phyloP scores from a whole-genome alignment of 2,113 vertebrate species.

The Sakesphorus luctuosus region DNA sequence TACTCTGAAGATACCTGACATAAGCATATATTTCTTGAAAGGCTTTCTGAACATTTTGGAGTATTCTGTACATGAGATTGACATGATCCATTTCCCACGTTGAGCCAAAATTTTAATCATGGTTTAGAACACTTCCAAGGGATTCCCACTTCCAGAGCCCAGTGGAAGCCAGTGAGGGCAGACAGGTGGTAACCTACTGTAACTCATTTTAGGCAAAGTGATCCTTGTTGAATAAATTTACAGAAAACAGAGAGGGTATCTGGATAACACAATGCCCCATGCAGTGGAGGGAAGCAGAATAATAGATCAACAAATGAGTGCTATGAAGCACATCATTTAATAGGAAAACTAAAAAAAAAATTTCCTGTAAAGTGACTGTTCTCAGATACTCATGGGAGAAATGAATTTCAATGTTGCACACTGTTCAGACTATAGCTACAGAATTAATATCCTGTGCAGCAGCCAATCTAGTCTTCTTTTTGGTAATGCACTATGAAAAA shows the following conservation, averaged over 20 bases:
- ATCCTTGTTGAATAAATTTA: neutral
- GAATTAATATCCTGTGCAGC: neutral
- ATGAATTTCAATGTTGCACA: slow-evolving; percentile 1
- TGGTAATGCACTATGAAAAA: neutral
- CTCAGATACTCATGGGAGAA: neutral
- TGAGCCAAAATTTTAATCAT: neutral
- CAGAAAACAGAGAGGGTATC: neutral
- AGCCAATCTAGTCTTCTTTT: neutral
- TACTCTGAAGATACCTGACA: neutral
- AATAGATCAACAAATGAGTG: neutral
- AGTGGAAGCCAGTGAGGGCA: neutral
- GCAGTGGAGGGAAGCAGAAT: neutral
- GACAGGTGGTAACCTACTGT: fast-evolving
- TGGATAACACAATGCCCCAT: neutral
- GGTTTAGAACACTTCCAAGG: neutral
- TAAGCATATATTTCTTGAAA: neutral
- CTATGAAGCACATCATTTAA: neutral
- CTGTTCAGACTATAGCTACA: neutral
- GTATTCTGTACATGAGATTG: neutral
- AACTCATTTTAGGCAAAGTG: fast-evolving
- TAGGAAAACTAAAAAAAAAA: neutral
- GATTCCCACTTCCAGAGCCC: neutral
- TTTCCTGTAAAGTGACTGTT: neutral
- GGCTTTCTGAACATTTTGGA: neutral
- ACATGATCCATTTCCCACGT: neutral